A percentile compares a stretch with the other conserved stretches of the same genome.
phyloP scores from a whole-genome alignment of 2,797 vertebrate genomes.

The Triplophysa yarkandensis region DNA sequence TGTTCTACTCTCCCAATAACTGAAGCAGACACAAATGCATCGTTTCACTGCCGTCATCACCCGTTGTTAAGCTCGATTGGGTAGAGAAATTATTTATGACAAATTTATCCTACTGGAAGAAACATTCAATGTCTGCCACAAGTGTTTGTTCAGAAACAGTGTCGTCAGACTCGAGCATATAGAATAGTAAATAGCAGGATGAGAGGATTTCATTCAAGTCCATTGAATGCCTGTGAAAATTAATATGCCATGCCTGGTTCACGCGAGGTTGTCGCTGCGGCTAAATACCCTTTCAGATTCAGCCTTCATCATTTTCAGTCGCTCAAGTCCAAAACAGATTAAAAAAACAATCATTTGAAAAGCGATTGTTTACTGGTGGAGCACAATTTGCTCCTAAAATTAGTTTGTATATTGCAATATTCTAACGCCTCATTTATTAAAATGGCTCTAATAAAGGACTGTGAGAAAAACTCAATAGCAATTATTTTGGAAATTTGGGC shows the following conservation, averaged over 20 bases:
- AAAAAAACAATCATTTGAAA: neutral
- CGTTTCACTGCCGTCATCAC: conserved; percentile 16
- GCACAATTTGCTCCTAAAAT: conserved; percentile 6
- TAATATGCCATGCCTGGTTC: conserved; percentile 33
- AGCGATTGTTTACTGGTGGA: conserved; percentile 7
- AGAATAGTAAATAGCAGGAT: conserved; percentile 30
- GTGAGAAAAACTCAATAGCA: neutral
- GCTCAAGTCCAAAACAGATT: conserved; percentile 2
- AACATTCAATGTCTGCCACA: conserved; percentile 23
- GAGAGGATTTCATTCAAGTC: conserved; percentile 31
- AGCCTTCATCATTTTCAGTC: conserved; percentile 30
- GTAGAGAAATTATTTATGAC: conserved; percentile 33
- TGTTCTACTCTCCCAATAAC: conserved; percentile 17
- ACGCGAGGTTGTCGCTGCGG: neutral
- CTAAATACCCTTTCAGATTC: conserved; percentile 35
- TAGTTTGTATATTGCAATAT: conserved; percentile 18
- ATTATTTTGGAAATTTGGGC: neutral
- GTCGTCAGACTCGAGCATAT: conserved; percentile 25
- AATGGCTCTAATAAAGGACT: neutral
- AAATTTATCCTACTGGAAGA: conserved; percentile 15
- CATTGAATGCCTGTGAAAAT: conserved; percentile 39
- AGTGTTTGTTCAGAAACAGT: conserved; percentile 32
- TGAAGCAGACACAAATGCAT: conserved; percentile 34
- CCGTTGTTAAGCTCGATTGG: conserved; percentile 30
- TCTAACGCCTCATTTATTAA: neutral